Evolutionary conservation across 2,113 vertebrate genomes (phyloP).

Genomic region (Nesoenas mayeri): DNA sequence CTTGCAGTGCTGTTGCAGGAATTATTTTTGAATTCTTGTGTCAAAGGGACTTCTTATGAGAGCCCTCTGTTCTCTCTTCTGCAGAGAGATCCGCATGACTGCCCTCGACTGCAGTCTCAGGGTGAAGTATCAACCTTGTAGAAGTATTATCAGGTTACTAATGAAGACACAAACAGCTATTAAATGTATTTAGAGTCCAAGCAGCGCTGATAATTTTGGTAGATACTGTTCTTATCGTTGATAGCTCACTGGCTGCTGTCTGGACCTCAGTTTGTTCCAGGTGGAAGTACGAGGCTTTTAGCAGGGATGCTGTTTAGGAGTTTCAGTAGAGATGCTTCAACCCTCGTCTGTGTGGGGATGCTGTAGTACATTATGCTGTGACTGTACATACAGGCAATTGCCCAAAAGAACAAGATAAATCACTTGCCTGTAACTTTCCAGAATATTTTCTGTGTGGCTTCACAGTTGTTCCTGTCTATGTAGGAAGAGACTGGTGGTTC

Average conservation of each 20-base stretch:
- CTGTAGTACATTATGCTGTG: neutral
- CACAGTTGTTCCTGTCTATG: fast-evolving
- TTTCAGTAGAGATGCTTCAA: neutral
- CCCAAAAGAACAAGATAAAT: neutral
- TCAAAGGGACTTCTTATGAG: neutral
- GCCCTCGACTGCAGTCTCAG: too few relatives aligned
- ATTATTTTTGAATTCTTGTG: neutral
- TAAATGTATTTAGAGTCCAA: neutral
- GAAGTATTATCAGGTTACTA: neutral
- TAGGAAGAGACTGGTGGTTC: neutral
- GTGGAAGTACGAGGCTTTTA: neutral
- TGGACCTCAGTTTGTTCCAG: neutral
- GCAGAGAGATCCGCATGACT: neutral
- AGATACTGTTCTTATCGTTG: fast-evolving
- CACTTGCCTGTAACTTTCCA: neutral
- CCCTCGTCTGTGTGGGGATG: neutral
- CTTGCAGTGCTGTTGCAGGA: neutral
- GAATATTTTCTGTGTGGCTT: neutral
- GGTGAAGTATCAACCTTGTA: neutral
- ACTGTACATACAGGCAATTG: neutral
- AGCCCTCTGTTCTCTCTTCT: neutral
- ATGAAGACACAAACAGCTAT: neutral
- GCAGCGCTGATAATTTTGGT: neutral
- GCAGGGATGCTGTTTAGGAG: neutral
- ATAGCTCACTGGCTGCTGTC: fast-evolving